These are phyloP conservation scores for Pseudorectes ferrugineus DNA, from an alignment of 2,113 vertebrate species.

Conservation along the genomic window DNA sequence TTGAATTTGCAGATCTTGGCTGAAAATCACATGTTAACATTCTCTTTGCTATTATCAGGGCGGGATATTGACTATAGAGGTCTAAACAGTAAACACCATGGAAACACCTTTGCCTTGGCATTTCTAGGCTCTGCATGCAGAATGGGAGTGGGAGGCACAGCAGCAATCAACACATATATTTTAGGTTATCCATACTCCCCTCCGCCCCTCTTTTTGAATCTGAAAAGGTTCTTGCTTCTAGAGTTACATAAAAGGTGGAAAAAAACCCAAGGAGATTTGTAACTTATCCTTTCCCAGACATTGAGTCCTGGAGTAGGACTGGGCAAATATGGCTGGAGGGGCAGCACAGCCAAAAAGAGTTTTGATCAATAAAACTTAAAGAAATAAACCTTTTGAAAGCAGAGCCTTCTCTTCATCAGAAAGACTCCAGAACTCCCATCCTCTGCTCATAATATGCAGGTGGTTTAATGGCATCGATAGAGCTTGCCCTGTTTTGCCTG, in stretches of 20 bases:
- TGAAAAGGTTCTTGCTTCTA: background rate
- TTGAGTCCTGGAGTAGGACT: background rate
- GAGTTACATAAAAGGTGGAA: background rate
- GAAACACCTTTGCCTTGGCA: conserved; percentile 47
- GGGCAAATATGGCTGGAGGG: background rate
- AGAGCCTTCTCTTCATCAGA: background rate
- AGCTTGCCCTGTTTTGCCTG: background rate
- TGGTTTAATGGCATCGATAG: background rate
- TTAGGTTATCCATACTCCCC: background rate
- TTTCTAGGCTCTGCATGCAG: background rate
- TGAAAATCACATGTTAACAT: conserved; percentile 1
- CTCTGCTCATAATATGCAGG: background rate
- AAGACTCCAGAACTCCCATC: background rate
- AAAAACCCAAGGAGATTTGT: background rate
- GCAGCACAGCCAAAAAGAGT: background rate
- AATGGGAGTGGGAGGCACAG: conserved; percentile 1
- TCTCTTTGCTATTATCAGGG: background rate
- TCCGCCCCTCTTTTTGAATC: background rate
- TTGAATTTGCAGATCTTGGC: background rate
- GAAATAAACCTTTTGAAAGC: background rate
- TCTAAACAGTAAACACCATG: conserved; percentile 27
- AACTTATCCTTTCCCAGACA: background rate
- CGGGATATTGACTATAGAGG: background rate
- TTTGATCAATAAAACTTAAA: background rate
- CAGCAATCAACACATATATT: background rate